Evolutionary conservation across 2,797 vertebrate genomes (phyloP).

Genomic region (Chrosomus eos): DNA sequence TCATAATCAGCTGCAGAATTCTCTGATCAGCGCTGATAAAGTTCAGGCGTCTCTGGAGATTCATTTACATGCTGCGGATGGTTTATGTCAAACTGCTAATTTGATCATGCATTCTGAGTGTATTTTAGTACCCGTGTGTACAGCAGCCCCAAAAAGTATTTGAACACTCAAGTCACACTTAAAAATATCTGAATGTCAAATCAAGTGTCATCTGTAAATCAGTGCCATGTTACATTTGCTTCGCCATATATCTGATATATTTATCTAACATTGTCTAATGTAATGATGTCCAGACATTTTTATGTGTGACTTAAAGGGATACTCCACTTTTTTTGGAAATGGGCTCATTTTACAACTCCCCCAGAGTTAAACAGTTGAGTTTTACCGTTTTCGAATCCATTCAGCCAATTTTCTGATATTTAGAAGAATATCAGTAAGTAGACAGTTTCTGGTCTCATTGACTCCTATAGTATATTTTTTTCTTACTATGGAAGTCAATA

Average conservation of each 20-base stretch:
- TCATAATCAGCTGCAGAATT: not conserved
- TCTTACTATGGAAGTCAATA: too few relatives aligned
- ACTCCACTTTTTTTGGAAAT: too few relatives aligned
- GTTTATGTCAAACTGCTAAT: not conserved
- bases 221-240: not conserved
- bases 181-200: not conserved
- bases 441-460: too few relatives aligned
- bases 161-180: not conserved
- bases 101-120: not conserved
- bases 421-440: too few relatives aligned
- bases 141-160: not conserved
- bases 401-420: too few relatives aligned
- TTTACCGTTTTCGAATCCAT: too few relatives aligned
- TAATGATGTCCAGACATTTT: not conserved
- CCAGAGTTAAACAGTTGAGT: too few relatives aligned
- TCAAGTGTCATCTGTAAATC: not conserved
- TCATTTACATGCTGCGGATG: not conserved
- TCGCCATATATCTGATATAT: not conserved
- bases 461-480: too few relatives aligned
- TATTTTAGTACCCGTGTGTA: not conserved
- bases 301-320: not conserved
- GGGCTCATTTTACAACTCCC: too few relatives aligned
- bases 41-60: not conserved
- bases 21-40: not conserved
- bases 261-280: not conserved